Conservation (phyloP, 2,888 invertebrate species). For the Gryllus longicercus region DNA sequence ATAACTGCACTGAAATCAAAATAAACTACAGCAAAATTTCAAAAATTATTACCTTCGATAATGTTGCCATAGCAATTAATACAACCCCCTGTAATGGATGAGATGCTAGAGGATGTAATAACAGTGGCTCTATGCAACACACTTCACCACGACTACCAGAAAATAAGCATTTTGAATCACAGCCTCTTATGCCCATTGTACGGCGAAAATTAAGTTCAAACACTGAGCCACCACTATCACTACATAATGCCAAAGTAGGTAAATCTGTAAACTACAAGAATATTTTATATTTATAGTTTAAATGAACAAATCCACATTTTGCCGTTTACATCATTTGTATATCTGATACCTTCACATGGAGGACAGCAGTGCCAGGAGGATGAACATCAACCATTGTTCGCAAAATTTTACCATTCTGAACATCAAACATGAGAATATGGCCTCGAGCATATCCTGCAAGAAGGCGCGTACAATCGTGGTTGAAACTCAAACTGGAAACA, state of each 20-base stretch:
- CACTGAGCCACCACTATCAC: constrained; percentile 93
- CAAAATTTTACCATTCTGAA: constrained; percentile 71
- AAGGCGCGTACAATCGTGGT: constrained; percentile 79
- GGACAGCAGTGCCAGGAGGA: constrained; percentile 76
- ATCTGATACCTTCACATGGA: constrained; percentile 60
- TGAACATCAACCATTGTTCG: constrained; percentile 75
- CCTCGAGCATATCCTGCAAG: constrained; percentile 78
- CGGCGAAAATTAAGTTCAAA: constrained; percentile 89
- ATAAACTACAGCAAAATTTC: too few species aligned
- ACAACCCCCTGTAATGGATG: constrained; percentile 71
- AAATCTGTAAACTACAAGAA: constrained; percentile 63
- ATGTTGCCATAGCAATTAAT: constrained; percentile 87
- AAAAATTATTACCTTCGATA: constrained; percentile 67
- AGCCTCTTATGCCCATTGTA: constrained; percentile 81
- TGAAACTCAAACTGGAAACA: constrained; percentile 70
- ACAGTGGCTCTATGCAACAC: constrained; percentile 67
- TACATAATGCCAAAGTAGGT: constrained; percentile 70
- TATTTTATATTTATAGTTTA: not conserved
- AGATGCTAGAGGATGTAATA: constrained; percentile 53
- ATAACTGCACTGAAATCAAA: not conserved
- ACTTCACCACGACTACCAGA: constrained; percentile 97
- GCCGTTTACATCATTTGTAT: too few species aligned
- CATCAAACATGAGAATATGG: constrained; percentile 85
- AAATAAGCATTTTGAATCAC: constrained; percentile 89
- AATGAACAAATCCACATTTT: not conserved